Evolutionary conservation across 2,113 vertebrate genomes (phyloP).

Genomic region (Anser brachyrhynchus): DNA sequence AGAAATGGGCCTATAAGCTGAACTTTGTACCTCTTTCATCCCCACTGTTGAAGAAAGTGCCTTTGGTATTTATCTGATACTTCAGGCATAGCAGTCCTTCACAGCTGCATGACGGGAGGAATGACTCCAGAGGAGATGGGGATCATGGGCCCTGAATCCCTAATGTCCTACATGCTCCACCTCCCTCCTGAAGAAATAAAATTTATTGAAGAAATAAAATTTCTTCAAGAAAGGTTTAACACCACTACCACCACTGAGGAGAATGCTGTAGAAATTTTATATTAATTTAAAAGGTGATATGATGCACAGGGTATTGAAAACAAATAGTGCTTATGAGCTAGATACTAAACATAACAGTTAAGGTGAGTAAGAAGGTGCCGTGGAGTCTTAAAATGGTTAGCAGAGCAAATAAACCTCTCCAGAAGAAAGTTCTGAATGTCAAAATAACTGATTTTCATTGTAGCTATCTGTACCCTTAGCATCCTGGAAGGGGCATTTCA

Average conservation of each 20-base stretch:
- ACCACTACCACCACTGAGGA: not conserved
- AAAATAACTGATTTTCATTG: slow-evolving; percentile 57
- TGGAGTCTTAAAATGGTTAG: slow-evolving; percentile 23
- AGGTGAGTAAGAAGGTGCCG: slow-evolving; percentile 17
- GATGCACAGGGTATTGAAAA: not conserved
- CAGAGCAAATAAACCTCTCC: slow-evolving; percentile 35
- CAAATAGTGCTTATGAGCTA: slow-evolving; percentile 13
- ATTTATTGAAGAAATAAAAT: too few relatives aligned
- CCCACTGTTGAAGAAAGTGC: not conserved
- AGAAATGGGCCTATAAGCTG: not conserved
- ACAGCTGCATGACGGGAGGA: not conserved
- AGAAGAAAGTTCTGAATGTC: slow-evolving; percentile 20
- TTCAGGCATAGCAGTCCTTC: not conserved
- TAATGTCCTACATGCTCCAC: not conserved
- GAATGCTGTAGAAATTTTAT: not conserved
- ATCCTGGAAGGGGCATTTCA: not conserved
- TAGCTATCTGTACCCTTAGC: not conserved
- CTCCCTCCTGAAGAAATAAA: not conserved
- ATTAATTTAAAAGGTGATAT: not conserved
- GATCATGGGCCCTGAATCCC: not conserved
- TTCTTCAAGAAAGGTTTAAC: not conserved
- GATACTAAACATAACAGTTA: slow-evolving; percentile 27
- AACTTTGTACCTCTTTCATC: not conserved
- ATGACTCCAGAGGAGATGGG: not conserved
- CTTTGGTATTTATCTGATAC: not conserved